Percentiles rank a stretch among this genome's conserved stretches.
Conservation (phyloP, 2,797 vertebrate genomes). For the Adrianichthys oophorus region DNA sequence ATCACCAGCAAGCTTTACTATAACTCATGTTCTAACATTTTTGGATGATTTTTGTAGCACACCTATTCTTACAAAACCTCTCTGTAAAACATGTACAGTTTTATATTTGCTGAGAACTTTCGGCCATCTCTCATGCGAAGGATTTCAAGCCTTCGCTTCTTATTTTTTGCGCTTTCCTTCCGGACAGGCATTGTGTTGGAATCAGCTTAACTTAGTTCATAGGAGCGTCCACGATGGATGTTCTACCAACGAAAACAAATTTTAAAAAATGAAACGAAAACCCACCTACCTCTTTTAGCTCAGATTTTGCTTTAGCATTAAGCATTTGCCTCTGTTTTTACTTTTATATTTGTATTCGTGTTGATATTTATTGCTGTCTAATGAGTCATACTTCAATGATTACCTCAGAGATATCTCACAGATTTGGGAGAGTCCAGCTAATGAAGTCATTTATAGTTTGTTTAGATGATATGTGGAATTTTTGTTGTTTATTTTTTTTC, state of each 20-base stretch:
- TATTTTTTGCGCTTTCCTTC: conserved; percentile 33
- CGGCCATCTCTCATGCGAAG: conserved; percentile 46
- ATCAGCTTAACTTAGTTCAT: conserved; percentile 72
- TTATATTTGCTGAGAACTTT: conserved; percentile 41
- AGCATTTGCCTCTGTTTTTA: conserved; percentile 82
- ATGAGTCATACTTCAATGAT: conserved; percentile 81
- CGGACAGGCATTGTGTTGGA: conserved; percentile 75
- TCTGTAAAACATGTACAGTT: conserved; percentile 37
- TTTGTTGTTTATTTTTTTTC: conserved; percentile 40
- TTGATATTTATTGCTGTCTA: conserved; percentile 85
- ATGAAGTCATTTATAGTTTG: conserved; percentile 73
- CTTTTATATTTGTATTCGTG: conserved; percentile 84
- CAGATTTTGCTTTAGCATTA: conserved; percentile 78
- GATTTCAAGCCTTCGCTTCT: conserved; percentile 34
- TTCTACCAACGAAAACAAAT: conserved; percentile 50
- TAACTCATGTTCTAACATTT: conserved; percentile 51
- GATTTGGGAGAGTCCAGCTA: conserved; percentile 79
- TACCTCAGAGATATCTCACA: conserved; percentile 81
- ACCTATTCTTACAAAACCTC: conserved; percentile 69
- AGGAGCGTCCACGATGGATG: conserved; percentile 73
- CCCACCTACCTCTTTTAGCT: conserved; percentile 78
- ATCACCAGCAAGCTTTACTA: conserved; percentile 80
- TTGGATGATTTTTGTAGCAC: conserved; percentile 53
- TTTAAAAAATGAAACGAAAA: too few species aligned
- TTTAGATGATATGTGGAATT: conserved; percentile 13